These are phyloP conservation scores for Leptinotarsa rubiginosa DNA, from an alignment of 2,888 invertebrate species.

Conservation along the genomic window DNA sequence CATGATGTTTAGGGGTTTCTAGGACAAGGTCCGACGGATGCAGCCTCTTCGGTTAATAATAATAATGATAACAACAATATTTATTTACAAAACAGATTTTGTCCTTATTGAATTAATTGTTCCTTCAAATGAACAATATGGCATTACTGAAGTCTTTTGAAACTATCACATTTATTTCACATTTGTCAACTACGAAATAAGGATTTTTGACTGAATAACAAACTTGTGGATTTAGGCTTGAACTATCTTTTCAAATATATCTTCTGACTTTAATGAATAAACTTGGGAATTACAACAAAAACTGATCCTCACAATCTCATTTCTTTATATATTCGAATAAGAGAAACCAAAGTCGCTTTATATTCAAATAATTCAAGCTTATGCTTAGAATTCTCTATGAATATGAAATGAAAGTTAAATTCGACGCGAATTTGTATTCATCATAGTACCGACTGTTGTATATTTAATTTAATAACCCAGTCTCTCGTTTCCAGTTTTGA, in stretches of 20 bases:
- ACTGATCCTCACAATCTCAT: neutral
- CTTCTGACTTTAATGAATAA: conserved; percentile 21
- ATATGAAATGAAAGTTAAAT: conserved; percentile 59
- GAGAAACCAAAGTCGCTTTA: conserved; percentile 44
- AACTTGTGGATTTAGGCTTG: too few species aligned
- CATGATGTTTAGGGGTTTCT: too few species aligned
- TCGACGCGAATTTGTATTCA: conserved; percentile 57
- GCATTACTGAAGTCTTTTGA: too few species aligned
- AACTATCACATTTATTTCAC: too few species aligned
- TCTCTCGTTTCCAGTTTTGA: conserved; percentile 40
- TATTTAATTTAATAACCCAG: conserved; percentile 56
- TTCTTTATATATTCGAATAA: neutral
- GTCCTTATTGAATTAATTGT: too few species aligned
- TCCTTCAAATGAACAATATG: too few species aligned
- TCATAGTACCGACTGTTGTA: conserved; percentile 54
- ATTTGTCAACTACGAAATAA: too few species aligned
- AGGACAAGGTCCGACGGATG: too few species aligned
- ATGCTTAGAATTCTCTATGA: conserved; percentile 57
- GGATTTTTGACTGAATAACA: too few species aligned
- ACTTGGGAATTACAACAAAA: neutral
- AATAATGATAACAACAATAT: too few species aligned
- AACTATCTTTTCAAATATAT: neutral
- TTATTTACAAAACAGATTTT: too few species aligned
- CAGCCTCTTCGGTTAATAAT: too few species aligned
- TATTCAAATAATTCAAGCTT: conserved; percentile 57